Conservation (phyloP, 2,888 invertebrate species). For the Cistogaster globosa region DNA sequence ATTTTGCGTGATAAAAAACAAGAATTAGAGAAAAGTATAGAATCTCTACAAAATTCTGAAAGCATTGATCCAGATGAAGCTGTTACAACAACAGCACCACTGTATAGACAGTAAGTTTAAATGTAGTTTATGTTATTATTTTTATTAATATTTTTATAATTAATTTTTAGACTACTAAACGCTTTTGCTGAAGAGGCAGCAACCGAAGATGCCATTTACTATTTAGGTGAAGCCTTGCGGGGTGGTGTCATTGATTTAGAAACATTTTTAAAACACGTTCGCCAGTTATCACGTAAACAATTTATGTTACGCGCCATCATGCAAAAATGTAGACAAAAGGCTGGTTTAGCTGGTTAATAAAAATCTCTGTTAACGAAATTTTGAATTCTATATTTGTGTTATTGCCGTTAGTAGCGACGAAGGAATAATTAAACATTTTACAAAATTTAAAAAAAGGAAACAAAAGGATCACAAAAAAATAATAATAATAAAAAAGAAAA, state of each 20-base stretch:
- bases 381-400: slow-evolving; percentile 28
- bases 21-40: slow-evolving; percentile 92
- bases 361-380: slow-evolving; percentile 11
- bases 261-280: slow-evolving; percentile 97
- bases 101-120: slow-evolving; percentile 93
- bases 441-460: slow-evolving; percentile 29
- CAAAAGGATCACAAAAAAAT: slow-evolving; percentile 37
- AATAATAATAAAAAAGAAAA: too few relatives aligned
- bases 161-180: slow-evolving; percentile 88
- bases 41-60: slow-evolving; percentile 89
- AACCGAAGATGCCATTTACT: slow-evolving; percentile 98
- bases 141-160: background rate
- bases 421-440: slow-evolving; percentile 37
- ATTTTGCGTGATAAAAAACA: slow-evolving; percentile 93
- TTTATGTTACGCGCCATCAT: slow-evolving; percentile 97
- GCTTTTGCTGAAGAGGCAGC: slow-evolving; percentile 99
- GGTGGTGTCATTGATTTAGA: slow-evolving; percentile 97
- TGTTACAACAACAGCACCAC: slow-evolving; percentile 96
- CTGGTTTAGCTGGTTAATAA: slow-evolving; percentile 89
- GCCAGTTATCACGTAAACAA: slow-evolving; percentile 96
- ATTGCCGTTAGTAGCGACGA: slow-evolving; percentile 46
- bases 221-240: slow-evolving; percentile 96
- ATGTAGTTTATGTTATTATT: background rate
- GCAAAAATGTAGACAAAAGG: slow-evolving; percentile 98
- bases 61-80: slow-evolving; percentile 97